phyloP scores from a whole-genome alignment of 2,888 invertebrate species.

The Ennomos fuscantarius region DNA sequence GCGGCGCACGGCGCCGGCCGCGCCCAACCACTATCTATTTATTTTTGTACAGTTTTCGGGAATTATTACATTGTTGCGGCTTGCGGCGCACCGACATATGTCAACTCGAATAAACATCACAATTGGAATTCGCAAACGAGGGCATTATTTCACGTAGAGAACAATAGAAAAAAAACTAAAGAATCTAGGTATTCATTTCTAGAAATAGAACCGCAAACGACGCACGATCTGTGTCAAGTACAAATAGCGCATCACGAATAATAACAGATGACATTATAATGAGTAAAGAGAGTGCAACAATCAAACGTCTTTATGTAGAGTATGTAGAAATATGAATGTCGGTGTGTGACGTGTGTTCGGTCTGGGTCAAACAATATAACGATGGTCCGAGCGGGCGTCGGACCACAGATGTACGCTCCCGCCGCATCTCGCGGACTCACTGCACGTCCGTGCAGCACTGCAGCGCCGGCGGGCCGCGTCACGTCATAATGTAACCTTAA shows the following conservation, averaged over 20 bases:
- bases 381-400: not conserved
- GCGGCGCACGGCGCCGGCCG: not conserved
- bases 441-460: not conserved
- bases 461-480: not conserved
- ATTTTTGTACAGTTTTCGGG: conserved; percentile 29
- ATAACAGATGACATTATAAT: too few species aligned
- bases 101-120: conserved; percentile 19
- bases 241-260: too few species aligned
- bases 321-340: not conserved
- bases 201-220: not conserved
- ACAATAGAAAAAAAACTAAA: not conserved
- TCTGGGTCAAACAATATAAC: not conserved
- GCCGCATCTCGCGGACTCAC: conserved; percentile 8
- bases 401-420: not conserved
- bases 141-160: not conserved
- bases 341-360: conserved; percentile 1
- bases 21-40: conserved; percentile 20
- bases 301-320: too few species aligned
- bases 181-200: not conserved
- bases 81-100: conserved; percentile 34
- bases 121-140: conserved; percentile 4
- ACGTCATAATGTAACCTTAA: conserved; percentile 12
- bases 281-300: too few species aligned
- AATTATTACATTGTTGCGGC: conserved; percentile 36
- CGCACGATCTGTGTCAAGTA: too few species aligned